These are phyloP conservation scores for Netelia fuscicornis DNA, from an alignment of 2,888 invertebrate genomes.

Conservation along the genomic window DNA sequence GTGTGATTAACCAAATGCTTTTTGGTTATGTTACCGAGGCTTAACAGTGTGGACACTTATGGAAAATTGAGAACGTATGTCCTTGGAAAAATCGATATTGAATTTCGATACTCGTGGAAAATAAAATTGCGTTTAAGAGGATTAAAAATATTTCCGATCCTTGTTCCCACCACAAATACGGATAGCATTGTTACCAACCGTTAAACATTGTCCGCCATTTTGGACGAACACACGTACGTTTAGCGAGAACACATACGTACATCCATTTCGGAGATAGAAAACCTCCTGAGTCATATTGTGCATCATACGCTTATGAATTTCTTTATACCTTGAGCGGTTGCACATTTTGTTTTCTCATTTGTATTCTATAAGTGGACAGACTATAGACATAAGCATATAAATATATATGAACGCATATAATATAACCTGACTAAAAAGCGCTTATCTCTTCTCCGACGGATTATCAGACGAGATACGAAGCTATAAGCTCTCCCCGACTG, in stretches of 20 bases:
- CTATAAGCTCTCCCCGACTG: slow-evolving; percentile 22
- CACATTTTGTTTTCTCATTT: background rate
- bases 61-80: background rate
- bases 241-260: background rate
- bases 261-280: background rate
- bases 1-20: no score
- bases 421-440: background rate
- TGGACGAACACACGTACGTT: background rate
- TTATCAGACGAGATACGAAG: slow-evolving; percentile 40
- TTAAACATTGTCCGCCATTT: background rate
- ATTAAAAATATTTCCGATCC: background rate
- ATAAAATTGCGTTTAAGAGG: background rate
- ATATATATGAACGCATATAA: background rate
- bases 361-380: background rate
- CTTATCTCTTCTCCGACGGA: slow-evolving; percentile 26
- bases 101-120: background rate
- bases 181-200: background rate
- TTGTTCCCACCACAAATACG: background rate
- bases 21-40: background rate
- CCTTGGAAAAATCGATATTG: background rate
- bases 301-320: background rate
- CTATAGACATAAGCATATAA: background rate
- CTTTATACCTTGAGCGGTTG: background rate
- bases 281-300: background rate
- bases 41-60: background rate